Evolutionary conservation across 2,888 invertebrate species (phyloP).

Genomic region (Conistra vaccinii): DNA sequence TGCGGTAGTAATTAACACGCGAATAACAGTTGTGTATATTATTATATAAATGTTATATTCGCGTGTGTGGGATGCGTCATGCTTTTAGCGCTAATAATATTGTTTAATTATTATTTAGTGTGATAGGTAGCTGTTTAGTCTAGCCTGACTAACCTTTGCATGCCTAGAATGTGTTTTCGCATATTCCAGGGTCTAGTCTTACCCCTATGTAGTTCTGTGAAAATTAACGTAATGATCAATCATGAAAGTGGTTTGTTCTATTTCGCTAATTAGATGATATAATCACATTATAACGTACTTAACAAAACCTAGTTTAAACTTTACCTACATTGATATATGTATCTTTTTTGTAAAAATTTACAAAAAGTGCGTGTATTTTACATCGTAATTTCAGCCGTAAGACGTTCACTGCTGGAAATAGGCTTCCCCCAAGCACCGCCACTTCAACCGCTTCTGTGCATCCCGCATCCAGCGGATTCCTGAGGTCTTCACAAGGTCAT

Average conservation of each 20-base stretch:
- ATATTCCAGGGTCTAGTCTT: neutral
- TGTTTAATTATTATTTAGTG: slow-evolving; percentile 41
- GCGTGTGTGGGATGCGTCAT: slow-evolving; percentile 40
- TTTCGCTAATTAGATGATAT: neutral
- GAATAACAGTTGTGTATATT: slow-evolving; percentile 20
- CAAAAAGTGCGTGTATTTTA: neutral
- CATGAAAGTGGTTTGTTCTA: neutral
- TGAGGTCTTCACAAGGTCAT: too few species aligned
- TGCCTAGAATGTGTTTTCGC: slow-evolving; percentile 15
- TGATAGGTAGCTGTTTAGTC: slow-evolving; percentile 23
- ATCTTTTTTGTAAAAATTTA: neutral
- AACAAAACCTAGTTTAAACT: neutral
- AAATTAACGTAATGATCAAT: neutral
- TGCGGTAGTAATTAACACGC: slow-evolving; percentile 34
- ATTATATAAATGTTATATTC: slow-evolving; percentile 24
- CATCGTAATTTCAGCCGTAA: too few species aligned
- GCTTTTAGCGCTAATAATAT: slow-evolving; percentile 21
- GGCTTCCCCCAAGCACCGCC: too few species aligned
- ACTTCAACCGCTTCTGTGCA: too few species aligned
- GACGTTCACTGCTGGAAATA: too few species aligned
- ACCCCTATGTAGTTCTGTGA: neutral
- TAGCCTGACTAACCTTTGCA: slow-evolving; percentile 8
- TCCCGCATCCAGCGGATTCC: too few species aligned
- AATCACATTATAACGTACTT: neutral
- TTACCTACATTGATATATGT: neutral